Conservation (phyloP, 2,113 vertebrate species). For the Sinocyclocheilus grahami region DNA sequence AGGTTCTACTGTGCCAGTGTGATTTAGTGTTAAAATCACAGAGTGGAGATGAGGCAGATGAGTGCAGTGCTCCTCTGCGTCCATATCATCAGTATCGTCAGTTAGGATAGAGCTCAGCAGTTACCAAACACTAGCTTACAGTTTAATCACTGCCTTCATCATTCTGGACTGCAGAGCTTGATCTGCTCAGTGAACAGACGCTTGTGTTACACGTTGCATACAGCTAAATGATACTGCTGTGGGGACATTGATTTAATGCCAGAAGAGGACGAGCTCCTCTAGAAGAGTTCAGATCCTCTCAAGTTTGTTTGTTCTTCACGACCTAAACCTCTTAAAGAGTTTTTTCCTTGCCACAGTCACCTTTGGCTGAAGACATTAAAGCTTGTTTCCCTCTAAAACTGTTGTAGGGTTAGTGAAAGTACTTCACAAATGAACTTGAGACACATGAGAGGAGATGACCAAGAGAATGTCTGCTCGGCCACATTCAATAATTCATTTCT, state of each 20-base stretch:
- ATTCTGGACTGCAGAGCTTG: not conserved
- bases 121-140: not conserved
- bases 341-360: not conserved
- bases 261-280: not conserved
- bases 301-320: not conserved
- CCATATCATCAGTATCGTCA: not conserved
- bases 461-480: not conserved
- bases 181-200: not conserved
- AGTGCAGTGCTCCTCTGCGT: not conserved
- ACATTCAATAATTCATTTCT: not conserved
- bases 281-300: not conserved
- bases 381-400: not conserved
- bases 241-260: conserved; percentile 1
- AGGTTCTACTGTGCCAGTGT: not conserved
- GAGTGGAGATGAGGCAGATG: not conserved
- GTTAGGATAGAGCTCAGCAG: not conserved
- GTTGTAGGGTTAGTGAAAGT: not conserved
- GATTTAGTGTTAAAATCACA: conserved; percentile 12
- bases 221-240: not conserved
- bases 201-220: not conserved
- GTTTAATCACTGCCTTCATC: not conserved
- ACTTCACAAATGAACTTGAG: not conserved
- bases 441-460: not conserved
- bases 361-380: not conserved
- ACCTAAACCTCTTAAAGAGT: not conserved